A percentile compares a stretch with the other conserved stretches of the same genome.
Conservation (phyloP, 2,113 vertebrate species). For the Girardinichthys multiradiatus region DNA sequence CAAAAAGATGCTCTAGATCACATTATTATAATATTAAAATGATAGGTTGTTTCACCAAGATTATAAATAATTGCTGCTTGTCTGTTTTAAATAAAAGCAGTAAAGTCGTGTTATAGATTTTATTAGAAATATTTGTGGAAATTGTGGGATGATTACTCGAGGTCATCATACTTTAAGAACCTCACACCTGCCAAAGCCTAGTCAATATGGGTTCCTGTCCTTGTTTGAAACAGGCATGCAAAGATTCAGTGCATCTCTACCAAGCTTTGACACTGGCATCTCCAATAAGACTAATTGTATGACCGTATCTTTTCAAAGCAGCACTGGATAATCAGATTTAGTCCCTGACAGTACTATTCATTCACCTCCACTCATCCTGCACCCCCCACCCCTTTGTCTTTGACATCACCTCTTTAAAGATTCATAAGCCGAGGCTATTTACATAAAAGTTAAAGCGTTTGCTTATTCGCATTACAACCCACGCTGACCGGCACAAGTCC, state of each 20-base stretch:
- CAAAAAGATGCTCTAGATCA: neutral
- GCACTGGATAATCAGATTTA: constrained; percentile 57
- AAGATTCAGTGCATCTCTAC: neutral
- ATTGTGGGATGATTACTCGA: neutral
- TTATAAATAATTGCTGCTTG: neutral
- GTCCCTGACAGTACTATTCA: constrained; percentile 54
- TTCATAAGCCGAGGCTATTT: constrained; percentile 77
- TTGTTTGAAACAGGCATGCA: constrained; percentile 18
- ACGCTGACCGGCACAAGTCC: constrained; percentile 71
- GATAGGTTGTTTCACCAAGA: neutral
- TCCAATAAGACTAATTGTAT: constrained; percentile 53
- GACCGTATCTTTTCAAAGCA: constrained; percentile 27
- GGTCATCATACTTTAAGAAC: neutral
- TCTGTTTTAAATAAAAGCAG: neutral
- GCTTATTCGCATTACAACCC: constrained; percentile 79
- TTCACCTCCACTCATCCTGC: constrained; percentile 46
- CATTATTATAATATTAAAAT: neutral
- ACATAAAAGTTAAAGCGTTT: constrained; percentile 78
- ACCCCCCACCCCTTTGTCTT: constrained; percentile 76
- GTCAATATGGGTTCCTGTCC: neutral
- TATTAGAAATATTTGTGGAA: neutral
- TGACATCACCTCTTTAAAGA: constrained; percentile 81
- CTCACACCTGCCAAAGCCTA: neutral
- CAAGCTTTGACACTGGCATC: constrained; percentile 31
- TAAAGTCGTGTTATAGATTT: neutral